Base-by-base conservation (phyloP, 2,888 invertebrate genomes). In the Stenolophus ochropezus region DNA sequence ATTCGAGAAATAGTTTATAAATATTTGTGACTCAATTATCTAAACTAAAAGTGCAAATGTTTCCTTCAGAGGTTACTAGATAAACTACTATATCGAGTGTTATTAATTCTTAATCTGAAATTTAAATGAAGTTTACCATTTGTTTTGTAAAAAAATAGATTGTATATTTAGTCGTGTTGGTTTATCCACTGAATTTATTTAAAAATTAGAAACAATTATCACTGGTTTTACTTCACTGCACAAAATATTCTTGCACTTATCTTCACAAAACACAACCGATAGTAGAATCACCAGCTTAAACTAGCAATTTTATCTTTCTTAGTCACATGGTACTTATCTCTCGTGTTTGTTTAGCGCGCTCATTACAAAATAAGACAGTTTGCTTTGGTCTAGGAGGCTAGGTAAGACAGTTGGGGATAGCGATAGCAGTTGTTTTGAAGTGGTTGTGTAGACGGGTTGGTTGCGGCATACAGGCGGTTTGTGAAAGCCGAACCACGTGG, bases 401-500 rank as follows among this genome's bases (percentile, higher is more conserved):
- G 14, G 23, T 25, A 11, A 16, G 65, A 69, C 16, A 20, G 21
- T 58, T 58, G 4, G 21, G 0, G 11, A 27, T 27, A 58, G 23
- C 8, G 61, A 61, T 23, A 61, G 27, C 27, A 11, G 5, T 14
- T 27, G 11, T 69, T 33, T 42, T 69, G 18, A 33, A 69, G 65
- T 42, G 65, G 61, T n/a, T 14, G 14, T 11, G 27, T 33, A 42
- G 65, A 69, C 33, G 42, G 14, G 23, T 78, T 69, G 65, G 65
- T 47, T 65, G 78, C 65, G 49, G 61, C 47, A 58, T 78, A 61
- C 65, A 78, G 78, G 78, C 78, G 49, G 23, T 76, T 61, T 25
- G 65, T 33, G 65, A 27, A 14, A 42, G 14, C 47, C 8, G 20
- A 25, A 33, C 14, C n/a, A 49, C 78, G 65, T 49, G 47, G 61